Evolutionary conservation across 2,888 invertebrate species (phyloP).

Genomic region (Ophioninae sp.): DNA sequence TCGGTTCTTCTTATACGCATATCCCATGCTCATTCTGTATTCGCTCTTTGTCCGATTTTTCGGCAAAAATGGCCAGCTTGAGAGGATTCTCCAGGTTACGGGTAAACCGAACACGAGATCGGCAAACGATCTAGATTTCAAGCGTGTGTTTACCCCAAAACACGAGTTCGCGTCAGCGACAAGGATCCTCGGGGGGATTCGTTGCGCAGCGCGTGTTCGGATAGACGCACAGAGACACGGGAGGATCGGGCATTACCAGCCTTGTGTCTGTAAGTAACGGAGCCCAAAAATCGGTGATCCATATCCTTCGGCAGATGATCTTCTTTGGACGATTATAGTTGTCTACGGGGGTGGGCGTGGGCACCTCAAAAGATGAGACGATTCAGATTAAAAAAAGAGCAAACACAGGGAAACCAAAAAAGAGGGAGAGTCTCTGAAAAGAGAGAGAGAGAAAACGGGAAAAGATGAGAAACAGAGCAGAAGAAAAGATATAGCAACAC

Average conservation of each 20-base stretch:
- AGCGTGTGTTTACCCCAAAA: slow-evolving; percentile 52
- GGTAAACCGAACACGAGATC: background rate
- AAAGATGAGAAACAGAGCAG: slow-evolving; percentile 55
- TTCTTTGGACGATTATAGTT: slow-evolving; percentile 46
- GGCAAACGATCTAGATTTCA: slow-evolving; percentile 43
- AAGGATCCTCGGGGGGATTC: slow-evolving; percentile 8
- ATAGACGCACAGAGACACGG: background rate
- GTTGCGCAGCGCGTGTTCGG: background rate
- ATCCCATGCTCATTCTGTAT: background rate
- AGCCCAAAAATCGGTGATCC: slow-evolving; percentile 26
- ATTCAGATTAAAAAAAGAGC: slow-evolving; percentile 42
- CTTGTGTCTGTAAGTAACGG: slow-evolving; percentile 31
- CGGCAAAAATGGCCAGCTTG: slow-evolving; percentile 37
- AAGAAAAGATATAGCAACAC: slow-evolving; percentile 57
- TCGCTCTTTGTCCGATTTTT: slow-evolving; percentile 5
- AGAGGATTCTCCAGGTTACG: slow-evolving; percentile 8
- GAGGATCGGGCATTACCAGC: slow-evolving; percentile 1
- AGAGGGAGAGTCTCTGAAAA: slow-evolving; percentile 37
- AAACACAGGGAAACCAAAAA: slow-evolving; percentile 19
- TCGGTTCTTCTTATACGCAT: slow-evolving; percentile 27
- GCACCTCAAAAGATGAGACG: slow-evolving; percentile 19
- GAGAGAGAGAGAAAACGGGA: slow-evolving; percentile 25
- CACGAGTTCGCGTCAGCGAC: slow-evolving; percentile 48
- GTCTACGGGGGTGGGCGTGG: slow-evolving; percentile 41
- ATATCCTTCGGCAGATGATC: slow-evolving; percentile 56